Percentiles rank a stretch among this genome's conserved stretches.
Evolutionary conservation across 1,140 invertebrate genomes (phyloP).

Genomic region (Drosophila novamexicana): DNA sequence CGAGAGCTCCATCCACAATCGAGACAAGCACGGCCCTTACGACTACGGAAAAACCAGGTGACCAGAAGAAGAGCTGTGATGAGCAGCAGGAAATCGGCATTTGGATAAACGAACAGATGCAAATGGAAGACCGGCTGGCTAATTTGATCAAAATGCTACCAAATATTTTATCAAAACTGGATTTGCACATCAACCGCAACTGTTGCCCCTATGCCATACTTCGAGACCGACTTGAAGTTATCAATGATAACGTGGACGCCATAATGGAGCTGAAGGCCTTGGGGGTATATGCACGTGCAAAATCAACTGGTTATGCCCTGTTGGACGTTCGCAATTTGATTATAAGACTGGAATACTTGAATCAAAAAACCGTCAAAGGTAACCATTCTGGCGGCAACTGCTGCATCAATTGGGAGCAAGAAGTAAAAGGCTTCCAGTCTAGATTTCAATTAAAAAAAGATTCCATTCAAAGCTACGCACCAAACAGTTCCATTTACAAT

Average conservation of each 20-base stretch:
- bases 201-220: conserved; percentile 53
- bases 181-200: background rate
- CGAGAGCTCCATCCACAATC: background rate
- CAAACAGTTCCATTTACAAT: background rate
- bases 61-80: background rate
- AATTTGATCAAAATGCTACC: background rate
- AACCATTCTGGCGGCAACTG: conserved; percentile 11
- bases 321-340: conserved; percentile 36
- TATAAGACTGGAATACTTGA: conserved; percentile 29
- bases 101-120: conserved; percentile 48
- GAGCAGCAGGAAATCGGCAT: background rate
- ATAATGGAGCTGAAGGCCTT: conserved; percentile 18
- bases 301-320: conserved; percentile 5
- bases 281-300: background rate
- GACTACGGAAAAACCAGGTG: too few species aligned
- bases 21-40: too few species aligned
- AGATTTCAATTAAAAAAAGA: background rate
- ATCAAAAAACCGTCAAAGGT: background rate
- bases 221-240: conserved; percentile 52
- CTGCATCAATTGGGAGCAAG: conserved; percentile 20
- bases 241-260: conserved; percentile 50
- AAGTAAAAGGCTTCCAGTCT: background rate
- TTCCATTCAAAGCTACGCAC: background rate
- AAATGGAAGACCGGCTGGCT: background rate
- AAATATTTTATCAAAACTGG: background rate